Percentiles rank a stretch among this genome's conserved stretches.
Evolutionary conservation across 1,140 invertebrate genomes (phyloP).

Genomic region (Brachystomella parvula): DNA sequence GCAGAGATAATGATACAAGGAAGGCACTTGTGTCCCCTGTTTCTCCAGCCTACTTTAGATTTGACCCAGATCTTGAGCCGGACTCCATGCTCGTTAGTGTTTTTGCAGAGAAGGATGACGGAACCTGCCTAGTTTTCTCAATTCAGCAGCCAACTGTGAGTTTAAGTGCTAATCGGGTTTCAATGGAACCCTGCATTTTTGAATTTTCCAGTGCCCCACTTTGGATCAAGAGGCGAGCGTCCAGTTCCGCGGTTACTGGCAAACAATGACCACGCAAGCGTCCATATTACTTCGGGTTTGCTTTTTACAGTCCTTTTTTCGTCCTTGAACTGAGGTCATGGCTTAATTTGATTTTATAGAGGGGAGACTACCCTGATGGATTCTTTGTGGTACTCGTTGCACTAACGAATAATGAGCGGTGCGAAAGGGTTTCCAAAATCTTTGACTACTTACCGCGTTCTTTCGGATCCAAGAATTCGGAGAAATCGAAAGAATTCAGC

Average conservation of each 20-base stretch:
- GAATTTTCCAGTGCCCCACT: constrained; percentile 46
- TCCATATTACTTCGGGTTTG: constrained; percentile 46
- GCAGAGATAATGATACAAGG: background rate
- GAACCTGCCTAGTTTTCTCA: constrained; percentile 27
- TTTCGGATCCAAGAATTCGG: background rate
- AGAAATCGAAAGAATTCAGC: background rate
- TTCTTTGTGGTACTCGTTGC: constrained; percentile 48
- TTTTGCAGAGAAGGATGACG: background rate
- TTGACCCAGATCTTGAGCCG: background rate
- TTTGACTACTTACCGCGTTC: background rate
- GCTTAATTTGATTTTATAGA: constrained; percentile 40
- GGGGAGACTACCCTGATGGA: constrained; percentile 42
- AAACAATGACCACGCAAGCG: constrained; percentile 49
- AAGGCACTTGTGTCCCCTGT: background rate
- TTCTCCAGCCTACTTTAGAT: background rate
- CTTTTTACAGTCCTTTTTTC: background rate
- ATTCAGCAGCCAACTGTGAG: constrained; percentile 24
- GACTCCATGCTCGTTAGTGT: background rate
- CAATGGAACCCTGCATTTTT: background rate
- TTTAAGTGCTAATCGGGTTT: background rate
- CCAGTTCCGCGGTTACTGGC: constrained; percentile 46
- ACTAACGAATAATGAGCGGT: constrained; percentile 44
- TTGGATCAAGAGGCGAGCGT: constrained; percentile 48
- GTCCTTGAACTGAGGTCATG: background rate
- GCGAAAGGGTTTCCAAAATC: constrained; percentile 37